Conservation (phyloP, 2,797 vertebrate genomes). For the Apogon hyalosoma region DNA sequence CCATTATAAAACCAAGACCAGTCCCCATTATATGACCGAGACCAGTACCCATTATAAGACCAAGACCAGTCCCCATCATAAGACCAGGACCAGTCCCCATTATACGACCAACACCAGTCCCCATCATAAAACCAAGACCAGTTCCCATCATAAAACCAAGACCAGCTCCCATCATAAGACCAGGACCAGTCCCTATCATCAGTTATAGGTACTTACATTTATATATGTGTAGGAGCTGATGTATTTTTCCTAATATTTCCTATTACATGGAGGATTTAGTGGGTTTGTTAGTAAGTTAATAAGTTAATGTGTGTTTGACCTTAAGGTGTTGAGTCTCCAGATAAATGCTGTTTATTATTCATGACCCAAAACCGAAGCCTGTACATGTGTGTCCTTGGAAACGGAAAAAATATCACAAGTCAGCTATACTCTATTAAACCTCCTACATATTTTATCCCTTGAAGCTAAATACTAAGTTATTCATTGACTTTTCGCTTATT, state of each 20-base stretch:
- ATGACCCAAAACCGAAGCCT: slow-evolving; percentile 60
- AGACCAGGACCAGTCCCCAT: too few relatives aligned
- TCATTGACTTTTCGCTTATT: slow-evolving; percentile 7
- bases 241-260: neutral
- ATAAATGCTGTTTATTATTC: slow-evolving; percentile 63
- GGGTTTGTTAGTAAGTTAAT: neutral
- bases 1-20: too few relatives aligned
- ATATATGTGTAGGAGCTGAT: neutral
- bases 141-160: too few relatives aligned
- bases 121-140: too few relatives aligned
- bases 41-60: too few relatives aligned
- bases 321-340: slow-evolving; percentile 61
- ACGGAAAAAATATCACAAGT: slow-evolving; percentile 15
- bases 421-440: slow-evolving; percentile 8
- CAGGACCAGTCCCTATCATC: too few relatives aligned
- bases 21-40: too few relatives aligned
- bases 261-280: neutral
- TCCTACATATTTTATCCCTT: neutral
- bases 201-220: too few relatives aligned
- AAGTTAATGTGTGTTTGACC: slow-evolving; percentile 33
- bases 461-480: neutral
- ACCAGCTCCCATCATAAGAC: too few relatives aligned
- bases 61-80: too few relatives aligned
- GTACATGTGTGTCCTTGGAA: slow-evolving; percentile 38
- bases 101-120: too few relatives aligned